Evolutionary conservation across 2,113 vertebrate genomes (phyloP).

Genomic region (Verasper variegatus): DNA sequence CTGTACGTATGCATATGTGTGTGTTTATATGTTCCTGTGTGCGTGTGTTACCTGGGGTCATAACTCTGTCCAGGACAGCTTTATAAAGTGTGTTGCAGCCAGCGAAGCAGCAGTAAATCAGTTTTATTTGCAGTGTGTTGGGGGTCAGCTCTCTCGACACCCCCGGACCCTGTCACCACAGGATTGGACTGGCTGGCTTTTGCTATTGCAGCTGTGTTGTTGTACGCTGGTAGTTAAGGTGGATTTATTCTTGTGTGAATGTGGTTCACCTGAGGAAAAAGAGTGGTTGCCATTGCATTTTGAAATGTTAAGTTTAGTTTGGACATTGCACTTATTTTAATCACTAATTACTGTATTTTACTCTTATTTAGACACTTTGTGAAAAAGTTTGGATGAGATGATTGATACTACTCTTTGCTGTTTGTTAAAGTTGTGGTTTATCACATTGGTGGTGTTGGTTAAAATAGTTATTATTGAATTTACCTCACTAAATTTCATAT

Average conservation of each 20-base stretch:
- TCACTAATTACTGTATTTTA: too few species aligned
- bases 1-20: constrained; percentile 22
- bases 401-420: background rate
- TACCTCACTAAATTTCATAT: background rate
- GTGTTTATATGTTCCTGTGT: constrained; percentile 39
- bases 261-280: constrained; percentile 69
- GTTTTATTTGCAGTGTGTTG: constrained; percentile 80
- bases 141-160: constrained; percentile 78
- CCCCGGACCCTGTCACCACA: constrained; percentile 71
- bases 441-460: too few species aligned
- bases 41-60: constrained; percentile 63
- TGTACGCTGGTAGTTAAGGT: constrained; percentile 60
- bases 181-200: constrained; percentile 71
- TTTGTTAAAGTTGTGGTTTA: too few species aligned
- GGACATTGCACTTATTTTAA: background rate
- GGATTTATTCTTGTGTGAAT: constrained; percentile 54
- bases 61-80: constrained; percentile 80
- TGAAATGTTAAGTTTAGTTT: constrained; percentile 47
- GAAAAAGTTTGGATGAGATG: background rate
- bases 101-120: constrained; percentile 77
- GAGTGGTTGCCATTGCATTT: constrained; percentile 30
- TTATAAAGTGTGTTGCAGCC: constrained; percentile 79
- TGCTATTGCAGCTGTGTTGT: constrained; percentile 80
- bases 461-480: background rate
- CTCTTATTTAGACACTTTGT: too few species aligned